Evolutionary conservation across 2,797 vertebrate genomes (phyloP), one percentile per base, ranked within the genome.

Genomic region (Peromyscus eremicus): DNA sequence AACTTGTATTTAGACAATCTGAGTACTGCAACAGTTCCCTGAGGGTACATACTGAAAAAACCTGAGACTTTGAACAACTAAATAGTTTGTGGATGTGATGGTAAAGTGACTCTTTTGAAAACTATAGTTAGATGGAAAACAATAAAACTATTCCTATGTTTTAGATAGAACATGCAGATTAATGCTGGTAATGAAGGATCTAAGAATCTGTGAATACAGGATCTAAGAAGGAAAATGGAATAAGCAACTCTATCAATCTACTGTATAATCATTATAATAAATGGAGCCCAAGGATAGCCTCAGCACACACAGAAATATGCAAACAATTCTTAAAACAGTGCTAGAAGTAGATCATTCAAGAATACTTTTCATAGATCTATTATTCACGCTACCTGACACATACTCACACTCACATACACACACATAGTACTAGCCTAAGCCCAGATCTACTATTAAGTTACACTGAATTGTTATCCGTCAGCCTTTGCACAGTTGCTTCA

Each of bases 1-100:
- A 98, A 98, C 86, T 97, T 97, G 91, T 97, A 98, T 97, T 98
- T 96, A 96, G 94, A 98, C 97, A 98, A 98, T 98, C 93, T 97
- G 86, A 98, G 96, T 66, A 97, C 92, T 97, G 92, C 89, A 93
- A 76, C 66, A 97, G 96, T 88, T 98, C 95, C 95, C 97, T 66
- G 94, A 97, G 98, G 93, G 82, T 97, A 95, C 34, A 71, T 96
- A 94, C 66, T 81, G 85, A 83, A 97, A 97, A 97, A 98, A 97
- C 46, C 94, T 82, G 80, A 87, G 94, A 97, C 97, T 97, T 89
- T 97, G 76, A 97, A 97, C 76, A 64, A 76, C 97, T 1, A 90
- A 97, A 96, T 97, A 97, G 96, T 94, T 97, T 97, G 95, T 96
- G 96, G 80, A 94, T 97, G 94, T 96, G 81, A 76, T 92, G 94